Conservation (phyloP, 2,797 vertebrate species). For the Lemur catta region DNA sequence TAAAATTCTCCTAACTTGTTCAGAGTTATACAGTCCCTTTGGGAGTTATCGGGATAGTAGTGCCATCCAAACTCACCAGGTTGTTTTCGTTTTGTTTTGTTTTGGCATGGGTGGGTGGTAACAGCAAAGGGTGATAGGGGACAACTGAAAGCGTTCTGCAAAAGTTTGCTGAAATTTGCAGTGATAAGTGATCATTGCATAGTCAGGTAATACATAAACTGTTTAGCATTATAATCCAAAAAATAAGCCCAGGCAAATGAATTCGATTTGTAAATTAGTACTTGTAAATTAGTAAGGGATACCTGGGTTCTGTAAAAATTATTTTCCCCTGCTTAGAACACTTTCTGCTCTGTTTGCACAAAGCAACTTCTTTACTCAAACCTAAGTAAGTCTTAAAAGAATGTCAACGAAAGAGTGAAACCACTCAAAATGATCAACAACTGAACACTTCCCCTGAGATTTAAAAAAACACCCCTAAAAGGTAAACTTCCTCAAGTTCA, state of each 20-base stretch:
- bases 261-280: neutral
- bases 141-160: neutral
- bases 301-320: neutral
- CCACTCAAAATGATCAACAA: constrained; percentile 26
- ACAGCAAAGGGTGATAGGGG: neutral
- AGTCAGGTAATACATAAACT: neutral
- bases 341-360: neutral
- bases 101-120: neutral
- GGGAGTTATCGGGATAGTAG: neutral
- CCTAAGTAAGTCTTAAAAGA: neutral
- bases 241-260: neutral
- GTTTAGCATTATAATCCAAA: neutral
- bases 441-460: neutral
- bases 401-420: neutral
- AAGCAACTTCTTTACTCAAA: neutral
- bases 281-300: neutral
- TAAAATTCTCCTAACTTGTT: neutral
- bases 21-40: neutral
- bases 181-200: neutral
- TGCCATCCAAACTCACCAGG: neutral
- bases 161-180: neutral
- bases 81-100: neutral
- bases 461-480: neutral
- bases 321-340: neutral
- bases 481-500: neutral